Conservation (phyloP, 1,140 invertebrate genomes). For the Zaprionus capensis region DNA sequence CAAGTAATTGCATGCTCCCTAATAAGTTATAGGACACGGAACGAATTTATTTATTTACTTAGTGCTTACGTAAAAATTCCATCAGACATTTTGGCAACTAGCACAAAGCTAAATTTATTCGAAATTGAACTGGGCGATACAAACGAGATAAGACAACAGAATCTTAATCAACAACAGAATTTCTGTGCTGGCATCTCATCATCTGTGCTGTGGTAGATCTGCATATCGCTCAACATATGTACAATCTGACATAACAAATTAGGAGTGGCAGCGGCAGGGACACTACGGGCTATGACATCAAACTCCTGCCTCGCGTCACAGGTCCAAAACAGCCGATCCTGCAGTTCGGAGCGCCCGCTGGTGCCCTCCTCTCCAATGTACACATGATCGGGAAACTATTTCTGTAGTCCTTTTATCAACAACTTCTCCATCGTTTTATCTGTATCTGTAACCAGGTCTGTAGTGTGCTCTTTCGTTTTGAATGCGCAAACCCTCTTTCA, state of each 20-base stretch:
- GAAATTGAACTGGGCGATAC: not conserved
- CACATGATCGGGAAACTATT: conserved; percentile 92
- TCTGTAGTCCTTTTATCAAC: conserved; percentile 89
- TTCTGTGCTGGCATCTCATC: not conserved
- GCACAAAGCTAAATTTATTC: conserved; percentile 5
- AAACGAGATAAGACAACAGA: not conserved
- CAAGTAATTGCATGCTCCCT: conserved; percentile 44
- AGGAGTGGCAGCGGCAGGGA: conserved; percentile 89
- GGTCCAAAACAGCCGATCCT: conserved; percentile 95
- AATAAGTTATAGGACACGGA: conserved; percentile 12
- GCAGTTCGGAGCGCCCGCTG: conserved; percentile 89
- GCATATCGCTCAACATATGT: conserved; percentile 83
- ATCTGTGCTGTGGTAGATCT: conserved; percentile 23
- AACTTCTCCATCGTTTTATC: conserved; percentile 95
- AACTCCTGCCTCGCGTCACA: conserved; percentile 94
- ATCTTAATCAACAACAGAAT: not conserved
- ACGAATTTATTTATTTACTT: conserved; percentile 23
- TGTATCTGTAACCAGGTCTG: conserved; percentile 98
- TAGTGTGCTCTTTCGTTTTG: conserved; percentile 61
- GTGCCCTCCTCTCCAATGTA: conserved; percentile 98
- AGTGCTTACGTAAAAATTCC: not conserved
- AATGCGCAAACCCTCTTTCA: not conserved
- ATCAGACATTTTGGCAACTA: conserved; percentile 9
- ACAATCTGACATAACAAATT: conserved; percentile 89
- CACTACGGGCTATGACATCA: conserved; percentile 91